phyloP scores from a whole-genome alignment of 2,113 vertebrate species.

The Cochlearius cochlearius region DNA sequence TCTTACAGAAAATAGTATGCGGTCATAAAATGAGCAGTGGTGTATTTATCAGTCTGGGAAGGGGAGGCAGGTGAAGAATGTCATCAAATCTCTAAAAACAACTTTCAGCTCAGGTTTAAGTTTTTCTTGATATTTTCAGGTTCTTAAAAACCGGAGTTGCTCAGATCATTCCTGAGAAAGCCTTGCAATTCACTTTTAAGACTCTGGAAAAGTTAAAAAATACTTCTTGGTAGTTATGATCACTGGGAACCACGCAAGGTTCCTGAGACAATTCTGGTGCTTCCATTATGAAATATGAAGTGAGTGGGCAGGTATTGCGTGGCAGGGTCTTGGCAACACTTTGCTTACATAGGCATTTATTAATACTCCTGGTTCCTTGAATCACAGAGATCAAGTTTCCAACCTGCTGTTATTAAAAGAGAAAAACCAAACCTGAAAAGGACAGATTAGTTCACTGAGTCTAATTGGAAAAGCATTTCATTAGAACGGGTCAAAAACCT shows the following conservation, averaged over 20 bases:
- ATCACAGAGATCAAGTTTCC: constrained; percentile 50
- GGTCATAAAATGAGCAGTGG: neutral
- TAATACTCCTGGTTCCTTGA: constrained; percentile 58
- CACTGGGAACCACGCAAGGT: constrained; percentile 11
- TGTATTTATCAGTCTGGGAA: neutral
- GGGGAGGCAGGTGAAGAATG: neutral
- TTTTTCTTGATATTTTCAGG: neutral
- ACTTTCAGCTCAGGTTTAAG: neutral
- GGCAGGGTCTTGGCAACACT: constrained; percentile 34
- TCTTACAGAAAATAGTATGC: neutral
- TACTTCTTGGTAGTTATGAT: constrained; percentile 14
- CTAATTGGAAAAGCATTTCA: constrained; percentile 71
- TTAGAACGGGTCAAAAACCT: constrained; percentile 70
- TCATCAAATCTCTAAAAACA: neutral
- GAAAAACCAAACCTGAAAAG: constrained; percentile 52
- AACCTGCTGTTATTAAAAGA: constrained; percentile 45
- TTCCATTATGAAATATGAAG: constrained; percentile 64
- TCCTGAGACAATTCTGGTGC: constrained; percentile 40
- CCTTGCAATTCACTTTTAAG: constrained; percentile 38
- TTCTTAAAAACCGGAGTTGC: neutral
- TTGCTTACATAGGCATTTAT: constrained; percentile 28
- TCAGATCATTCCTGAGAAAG: neutral
- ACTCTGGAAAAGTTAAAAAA: constrained; percentile 48
- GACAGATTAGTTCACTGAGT: constrained; percentile 59
- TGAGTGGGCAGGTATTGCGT: constrained; percentile 35